Conservation (phyloP, 2,888 invertebrate species). For the Gonocerus acuteangulatus region DNA sequence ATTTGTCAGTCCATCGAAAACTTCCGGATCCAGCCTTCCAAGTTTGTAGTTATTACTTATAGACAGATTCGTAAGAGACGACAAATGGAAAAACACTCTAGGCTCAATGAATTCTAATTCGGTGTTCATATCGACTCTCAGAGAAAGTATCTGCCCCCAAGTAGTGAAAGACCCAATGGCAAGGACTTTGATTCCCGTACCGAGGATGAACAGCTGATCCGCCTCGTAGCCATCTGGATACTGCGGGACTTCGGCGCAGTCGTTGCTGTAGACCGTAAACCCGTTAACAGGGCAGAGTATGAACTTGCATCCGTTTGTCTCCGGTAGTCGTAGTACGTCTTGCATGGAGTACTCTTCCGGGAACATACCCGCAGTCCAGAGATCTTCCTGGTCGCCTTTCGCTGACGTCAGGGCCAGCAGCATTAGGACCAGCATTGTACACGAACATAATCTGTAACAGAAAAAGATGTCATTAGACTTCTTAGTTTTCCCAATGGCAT, state of each 20-base stretch:
- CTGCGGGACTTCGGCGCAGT: conserved; percentile 10
- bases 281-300: conserved; percentile 2
- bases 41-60: conserved; percentile 52
- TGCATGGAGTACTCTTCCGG: not conserved
- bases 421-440: conserved; percentile 9
- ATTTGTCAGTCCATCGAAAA: conserved; percentile 49
- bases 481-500: no score
- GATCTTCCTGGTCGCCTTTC: no score
- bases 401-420: conserved; percentile 2
- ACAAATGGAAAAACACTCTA: conserved; percentile 48
- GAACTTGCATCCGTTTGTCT: conserved; percentile 10
- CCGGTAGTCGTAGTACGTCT: conserved; percentile 10
- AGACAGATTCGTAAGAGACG: conserved; percentile 48
- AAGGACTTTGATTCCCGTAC: conserved; percentile 9
- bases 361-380: conserved; percentile 15
- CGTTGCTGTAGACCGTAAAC: conserved; percentile 6
- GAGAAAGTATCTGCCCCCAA: conserved; percentile 9
- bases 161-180: conserved; percentile 1
- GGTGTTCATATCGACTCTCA: conserved; percentile 25
- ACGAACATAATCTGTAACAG: conserved; percentile 19
- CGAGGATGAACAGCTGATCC: not conserved
- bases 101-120: conserved; percentile 46
- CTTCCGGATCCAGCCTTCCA: conserved; percentile 44
- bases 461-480: not conserved
- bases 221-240: conserved; percentile 3